Conservation (phyloP, 2,888 invertebrate genomes). For the Gastrophysa polygoni region DNA sequence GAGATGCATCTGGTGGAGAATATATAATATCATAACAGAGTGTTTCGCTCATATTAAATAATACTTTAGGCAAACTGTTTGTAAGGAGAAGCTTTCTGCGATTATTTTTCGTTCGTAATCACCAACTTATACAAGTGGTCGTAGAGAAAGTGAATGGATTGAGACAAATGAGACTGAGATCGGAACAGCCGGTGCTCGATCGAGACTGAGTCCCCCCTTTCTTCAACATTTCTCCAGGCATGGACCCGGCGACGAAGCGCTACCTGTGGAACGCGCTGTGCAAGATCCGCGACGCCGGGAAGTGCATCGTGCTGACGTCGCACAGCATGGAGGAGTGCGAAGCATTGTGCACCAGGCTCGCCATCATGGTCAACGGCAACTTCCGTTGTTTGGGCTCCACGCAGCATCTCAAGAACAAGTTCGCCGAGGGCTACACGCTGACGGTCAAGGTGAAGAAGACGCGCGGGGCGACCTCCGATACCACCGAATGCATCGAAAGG, state of each 20-base stretch:
- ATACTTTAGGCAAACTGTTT: no score
- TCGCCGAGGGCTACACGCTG: slow-evolving; percentile 65
- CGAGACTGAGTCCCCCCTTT: no score
- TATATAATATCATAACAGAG: no score
- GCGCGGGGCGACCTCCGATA: slow-evolving; percentile 26
- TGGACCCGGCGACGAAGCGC: slow-evolving; percentile 81
- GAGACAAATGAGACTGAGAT: no score
- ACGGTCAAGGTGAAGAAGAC: slow-evolving; percentile 56
- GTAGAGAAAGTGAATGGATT: no score
- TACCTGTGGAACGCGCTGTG: slow-evolving; percentile 80
- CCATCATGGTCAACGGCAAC: slow-evolving; percentile 85
- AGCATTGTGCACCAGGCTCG: slow-evolving; percentile 79
- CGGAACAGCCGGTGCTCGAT: no score
- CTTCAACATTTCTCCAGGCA: no score
- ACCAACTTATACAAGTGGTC: no score
- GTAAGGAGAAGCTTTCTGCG: no score
- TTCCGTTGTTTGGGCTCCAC: slow-evolving; percentile 81
- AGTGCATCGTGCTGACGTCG: slow-evolving; percentile 80
- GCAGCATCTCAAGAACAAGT: slow-evolving; percentile 82
- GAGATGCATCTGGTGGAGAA: no score
- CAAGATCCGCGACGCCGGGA: slow-evolving; percentile 71
- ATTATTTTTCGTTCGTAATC: no score
- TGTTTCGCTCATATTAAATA: no score
- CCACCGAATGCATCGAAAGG: slow-evolving; percentile 41
- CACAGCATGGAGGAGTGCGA: slow-evolving; percentile 91